Percentiles rank a stretch among this genome's conserved stretches.
Conservation (phyloP, 2,888 invertebrate species). For the Meiosimyza platycephala region DNA sequence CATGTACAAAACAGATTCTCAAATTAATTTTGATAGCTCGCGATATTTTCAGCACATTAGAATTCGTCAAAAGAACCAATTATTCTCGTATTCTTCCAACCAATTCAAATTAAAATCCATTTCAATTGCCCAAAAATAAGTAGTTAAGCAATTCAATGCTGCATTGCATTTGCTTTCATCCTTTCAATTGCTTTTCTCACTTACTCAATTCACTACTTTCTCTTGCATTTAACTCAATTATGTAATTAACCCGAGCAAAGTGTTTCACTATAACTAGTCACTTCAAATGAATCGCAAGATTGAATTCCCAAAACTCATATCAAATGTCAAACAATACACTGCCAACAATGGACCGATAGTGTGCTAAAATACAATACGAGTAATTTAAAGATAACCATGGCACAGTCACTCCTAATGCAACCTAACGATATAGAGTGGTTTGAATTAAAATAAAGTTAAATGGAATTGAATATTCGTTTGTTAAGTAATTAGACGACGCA, state of each 20-base stretch:
- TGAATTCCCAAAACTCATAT: constrained; percentile 55
- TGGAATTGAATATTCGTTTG: neutral
- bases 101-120: too few species aligned
- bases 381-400: constrained; percentile 12
- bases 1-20: too few species aligned
- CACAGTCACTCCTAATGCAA: neutral
- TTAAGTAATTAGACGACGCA: neutral
- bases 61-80: too few species aligned
- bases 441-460: constrained; percentile 7
- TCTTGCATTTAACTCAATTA: constrained; percentile 60
- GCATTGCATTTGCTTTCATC: too few species aligned
- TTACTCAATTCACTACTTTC: neutral
- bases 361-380: neutral
- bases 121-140: too few species aligned
- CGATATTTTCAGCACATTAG: too few species aligned
- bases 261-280: neutral
- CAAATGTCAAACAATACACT: constrained; percentile 56
- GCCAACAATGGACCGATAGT: neutral
- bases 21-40: too few species aligned
- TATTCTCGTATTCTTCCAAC: too few species aligned
- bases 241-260: constrained; percentile 61
- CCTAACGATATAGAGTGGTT: constrained; percentile 3
- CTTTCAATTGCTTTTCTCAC: neutral
- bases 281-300: neutral
- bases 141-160: too few species aligned